These are phyloP conservation scores for Syrmaticus mikado DNA, from an alignment of 2,113 vertebrate genomes.

Conservation along the genomic window DNA sequence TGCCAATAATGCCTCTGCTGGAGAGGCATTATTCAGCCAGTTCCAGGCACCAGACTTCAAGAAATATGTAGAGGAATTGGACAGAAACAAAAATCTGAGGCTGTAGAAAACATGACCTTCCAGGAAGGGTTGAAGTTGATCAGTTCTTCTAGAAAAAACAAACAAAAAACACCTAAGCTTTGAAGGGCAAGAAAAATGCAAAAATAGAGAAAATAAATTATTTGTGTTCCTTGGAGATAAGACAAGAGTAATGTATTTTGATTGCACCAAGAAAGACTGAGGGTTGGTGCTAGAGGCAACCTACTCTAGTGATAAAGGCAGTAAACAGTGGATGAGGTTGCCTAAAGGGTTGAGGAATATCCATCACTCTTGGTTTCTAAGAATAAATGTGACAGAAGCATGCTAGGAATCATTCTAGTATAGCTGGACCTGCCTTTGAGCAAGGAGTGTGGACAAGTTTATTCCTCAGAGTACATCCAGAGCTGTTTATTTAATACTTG, in stretches of 20 bases:
- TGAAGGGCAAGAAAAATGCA: neutral
- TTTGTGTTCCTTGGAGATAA: neutral
- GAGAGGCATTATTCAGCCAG: neutral
- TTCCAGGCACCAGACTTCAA: neutral
- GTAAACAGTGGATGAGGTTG: conserved; percentile 18
- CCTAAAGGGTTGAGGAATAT: conserved; percentile 10
- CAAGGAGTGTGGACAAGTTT: conserved; percentile 11
- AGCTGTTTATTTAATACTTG: neutral
- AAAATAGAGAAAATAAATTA: conserved; percentile 1
- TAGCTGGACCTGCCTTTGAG: conserved; percentile 10
- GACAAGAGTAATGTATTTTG: conserved; percentile 9
- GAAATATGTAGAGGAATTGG: neutral
- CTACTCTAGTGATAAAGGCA: conserved; percentile 8
- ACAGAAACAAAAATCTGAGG: neutral
- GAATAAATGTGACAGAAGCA: conserved; percentile 24
- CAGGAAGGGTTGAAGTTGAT: neutral
- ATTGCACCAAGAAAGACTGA: neutral
- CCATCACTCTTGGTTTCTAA: conserved; percentile 18
- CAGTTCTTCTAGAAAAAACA: neutral
- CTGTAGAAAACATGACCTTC: neutral
- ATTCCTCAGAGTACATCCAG: neutral
- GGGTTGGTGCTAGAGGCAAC: neutral
- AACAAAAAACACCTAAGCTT: neutral
- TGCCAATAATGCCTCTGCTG: neutral
- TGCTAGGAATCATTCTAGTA: neutral